Evolutionary conservation across 2,113 vertebrate species (phyloP), one percentile per base, ranked within the genome.

Genomic region (Tetrao urogallus): DNA sequence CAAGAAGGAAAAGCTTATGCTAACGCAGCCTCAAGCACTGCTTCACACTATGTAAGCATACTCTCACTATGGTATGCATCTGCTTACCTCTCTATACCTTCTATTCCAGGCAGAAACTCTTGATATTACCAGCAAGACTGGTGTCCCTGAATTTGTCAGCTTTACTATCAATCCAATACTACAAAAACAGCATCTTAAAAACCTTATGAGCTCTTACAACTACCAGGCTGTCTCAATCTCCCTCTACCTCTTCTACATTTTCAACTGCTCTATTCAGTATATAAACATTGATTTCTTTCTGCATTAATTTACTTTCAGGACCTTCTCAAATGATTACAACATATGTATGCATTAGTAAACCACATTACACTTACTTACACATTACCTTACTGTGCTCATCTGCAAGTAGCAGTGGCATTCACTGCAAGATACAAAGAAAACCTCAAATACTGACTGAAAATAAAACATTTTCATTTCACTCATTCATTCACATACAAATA

Each of bases 381-480:
- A n/a, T n/a, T n/a, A 30, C 24, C 43, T 43, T 77, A 34, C 20
- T 12, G 3, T 80, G 25, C 34, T 83, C 45, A 93, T 72, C 48
- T 74, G 77, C 88, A 52, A 50, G 73, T 42, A 82, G 69, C 20
- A 67, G 42, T 1, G 1, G 21, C 73, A 84, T 63, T 74, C 50
- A 70, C 15, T 54, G 36, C n/a, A 86, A 67, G 42, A 78, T 10
- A 89, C 38, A 92, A 84, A 74, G 47, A 78, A 63, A 27, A 54
- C 20, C 15, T 42, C 36, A 81, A 86, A 87, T n/a, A 45, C 34
- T 34, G n/a, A 54, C 65, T 80, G 48, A 84, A 89, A 74, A 9
- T 4, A 54, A 84, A 78, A 58, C 27, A 40, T 71, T 34, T 89
- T 57, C 10, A 42, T 65, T 80, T 84, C 38, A 64, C 40, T 64